Percentiles rank a stretch among this genome's conserved stretches.
These are phyloP conservation scores for Prietella phreatophila DNA, from an alignment of 2,113 vertebrate genomes.

Conservation along the genomic window DNA sequence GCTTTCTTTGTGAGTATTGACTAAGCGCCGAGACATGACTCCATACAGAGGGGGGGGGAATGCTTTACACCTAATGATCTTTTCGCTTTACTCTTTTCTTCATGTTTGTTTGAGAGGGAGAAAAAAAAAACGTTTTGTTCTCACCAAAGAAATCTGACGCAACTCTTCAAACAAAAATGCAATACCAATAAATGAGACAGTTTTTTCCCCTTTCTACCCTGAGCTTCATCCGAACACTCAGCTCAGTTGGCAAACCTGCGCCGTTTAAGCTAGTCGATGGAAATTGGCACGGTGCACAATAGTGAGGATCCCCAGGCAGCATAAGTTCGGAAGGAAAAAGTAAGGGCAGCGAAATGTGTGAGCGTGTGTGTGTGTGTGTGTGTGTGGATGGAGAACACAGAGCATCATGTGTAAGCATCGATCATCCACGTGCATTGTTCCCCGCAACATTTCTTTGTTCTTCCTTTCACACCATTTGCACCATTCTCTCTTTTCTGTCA, in stretches of 20 bases:
- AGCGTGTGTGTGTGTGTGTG: constrained; percentile 55
- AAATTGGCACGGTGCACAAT: constrained; percentile 64
- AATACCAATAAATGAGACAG: constrained; percentile 62
- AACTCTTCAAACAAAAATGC: constrained; percentile 71
- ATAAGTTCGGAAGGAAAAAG: constrained; percentile 59
- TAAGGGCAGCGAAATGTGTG: constrained; percentile 57
- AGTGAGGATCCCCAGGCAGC: constrained; percentile 66
- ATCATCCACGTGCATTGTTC: constrained; percentile 57
- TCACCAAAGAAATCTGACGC: constrained; percentile 68
- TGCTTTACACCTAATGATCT: constrained; percentile 69
- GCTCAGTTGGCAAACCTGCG: constrained; percentile 61
- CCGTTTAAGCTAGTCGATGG: constrained; percentile 64
- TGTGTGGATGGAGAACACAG: neutral
- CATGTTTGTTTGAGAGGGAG: neutral
- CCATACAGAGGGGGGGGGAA: constrained; percentile 62
- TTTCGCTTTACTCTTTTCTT: constrained; percentile 58
- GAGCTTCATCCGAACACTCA: constrained; percentile 62
- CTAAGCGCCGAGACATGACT: constrained; percentile 60
- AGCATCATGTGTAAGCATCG: constrained; percentile 6
- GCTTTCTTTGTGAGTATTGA: constrained; percentile 59
- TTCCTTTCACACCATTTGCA: constrained; percentile 15
- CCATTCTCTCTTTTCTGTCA: neutral
- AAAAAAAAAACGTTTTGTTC: constrained; percentile 41
- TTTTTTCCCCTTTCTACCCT: constrained; percentile 46
- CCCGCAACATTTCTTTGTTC: constrained; percentile 49